Percentiles rank a stretch among this genome's conserved stretches.
Conservation (phyloP, 2,888 invertebrate species). For the Chymomyza procnemis region DNA sequence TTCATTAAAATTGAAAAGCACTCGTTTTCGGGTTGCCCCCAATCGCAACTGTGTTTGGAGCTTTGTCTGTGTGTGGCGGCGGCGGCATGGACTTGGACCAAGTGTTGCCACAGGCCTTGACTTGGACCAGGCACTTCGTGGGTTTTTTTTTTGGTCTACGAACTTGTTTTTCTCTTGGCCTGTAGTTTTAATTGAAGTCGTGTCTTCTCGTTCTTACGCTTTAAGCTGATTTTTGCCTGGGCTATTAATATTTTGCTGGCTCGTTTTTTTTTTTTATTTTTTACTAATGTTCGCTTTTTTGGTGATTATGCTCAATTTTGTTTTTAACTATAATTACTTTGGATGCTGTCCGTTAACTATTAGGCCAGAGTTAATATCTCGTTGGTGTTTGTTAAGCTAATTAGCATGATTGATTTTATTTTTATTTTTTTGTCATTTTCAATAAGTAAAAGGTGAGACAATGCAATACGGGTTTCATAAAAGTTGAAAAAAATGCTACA, state of each 20-base stretch:
- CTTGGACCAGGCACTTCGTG: background rate
- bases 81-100: background rate
- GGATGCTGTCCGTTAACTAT: constrained; percentile 44
- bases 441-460: background rate
- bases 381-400: constrained; percentile 55
- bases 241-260: constrained; percentile 58
- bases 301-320: constrained; percentile 71
- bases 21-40: constrained; percentile 53
- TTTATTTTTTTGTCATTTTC: constrained; percentile 24
- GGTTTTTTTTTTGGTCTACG: constrained; percentile 55
- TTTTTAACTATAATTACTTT: constrained; percentile 66
- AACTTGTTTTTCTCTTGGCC: constrained; percentile 55
- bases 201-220: constrained; percentile 48
- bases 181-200: constrained; percentile 64
- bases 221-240: constrained; percentile 12
- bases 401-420: constrained; percentile 68
- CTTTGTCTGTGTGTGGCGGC: background rate
- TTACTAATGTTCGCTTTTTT: constrained; percentile 44
- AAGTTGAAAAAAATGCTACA: background rate
- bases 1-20: constrained; percentile 53
- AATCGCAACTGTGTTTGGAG: background rate
- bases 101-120: background rate
- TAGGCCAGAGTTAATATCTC: constrained; percentile 17
- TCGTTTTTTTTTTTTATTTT: constrained; percentile 49
- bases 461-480: background rate